phyloP scores from a whole-genome alignment of 2,888 invertebrate genomes.

The Zelleria hepariella region DNA sequence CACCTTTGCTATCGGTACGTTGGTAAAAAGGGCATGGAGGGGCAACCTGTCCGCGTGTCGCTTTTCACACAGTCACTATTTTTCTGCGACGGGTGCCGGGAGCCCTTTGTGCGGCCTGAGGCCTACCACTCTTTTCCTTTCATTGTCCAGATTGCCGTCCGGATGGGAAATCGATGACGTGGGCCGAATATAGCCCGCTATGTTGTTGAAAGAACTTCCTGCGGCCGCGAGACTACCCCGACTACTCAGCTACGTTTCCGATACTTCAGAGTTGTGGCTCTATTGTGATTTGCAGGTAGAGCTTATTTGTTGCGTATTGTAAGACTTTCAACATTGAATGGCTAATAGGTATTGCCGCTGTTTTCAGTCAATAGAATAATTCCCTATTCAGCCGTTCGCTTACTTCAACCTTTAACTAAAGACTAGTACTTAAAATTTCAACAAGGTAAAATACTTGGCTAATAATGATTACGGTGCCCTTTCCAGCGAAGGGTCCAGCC shows the following conservation, averaged over 20 bases:
- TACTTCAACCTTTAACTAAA: background rate
- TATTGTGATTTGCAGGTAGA: background rate
- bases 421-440: background rate
- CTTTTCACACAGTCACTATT: conserved; percentile 32
- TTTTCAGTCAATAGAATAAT: background rate
- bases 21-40: conserved; percentile 12
- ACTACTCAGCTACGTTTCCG: background rate
- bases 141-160: conserved; percentile 39
- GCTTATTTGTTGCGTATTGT: background rate
- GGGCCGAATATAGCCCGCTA: conserved; percentile 28
- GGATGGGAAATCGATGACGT: conserved; percentile 46
- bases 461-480: conserved; percentile 44
- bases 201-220: conserved; percentile 15
- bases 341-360: background rate
- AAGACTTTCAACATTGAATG: background rate
- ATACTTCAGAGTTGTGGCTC: background rate
- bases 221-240: background rate
- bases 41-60: conserved; percentile 13
- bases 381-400: background rate
- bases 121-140: conserved; percentile 32
- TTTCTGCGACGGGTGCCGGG: conserved; percentile 29
- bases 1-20: conserved; percentile 25
- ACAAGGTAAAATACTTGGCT: conserved; percentile 20
- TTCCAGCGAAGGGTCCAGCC: conserved; percentile 40
- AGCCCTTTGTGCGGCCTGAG: conserved; percentile 34